These are phyloP conservation scores for Miichthys miiuy DNA, from an alignment of 2,797 vertebrate genomes.

Conservation along the genomic window DNA sequence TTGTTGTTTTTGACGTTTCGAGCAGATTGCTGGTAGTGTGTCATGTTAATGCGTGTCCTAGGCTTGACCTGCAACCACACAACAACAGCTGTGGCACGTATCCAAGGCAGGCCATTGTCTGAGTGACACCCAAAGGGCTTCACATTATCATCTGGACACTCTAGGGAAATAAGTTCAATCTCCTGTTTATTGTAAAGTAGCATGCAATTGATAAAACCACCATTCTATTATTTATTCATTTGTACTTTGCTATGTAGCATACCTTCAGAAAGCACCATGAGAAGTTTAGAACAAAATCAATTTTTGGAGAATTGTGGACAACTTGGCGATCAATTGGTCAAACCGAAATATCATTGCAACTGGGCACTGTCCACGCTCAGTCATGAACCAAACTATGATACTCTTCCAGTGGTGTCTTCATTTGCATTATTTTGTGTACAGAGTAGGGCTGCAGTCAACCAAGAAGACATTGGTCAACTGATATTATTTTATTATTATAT, in stretches of 20 bases:
- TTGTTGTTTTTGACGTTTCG: neutral
- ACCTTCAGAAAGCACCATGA: neutral
- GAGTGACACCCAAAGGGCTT: neutral
- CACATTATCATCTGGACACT: neutral
- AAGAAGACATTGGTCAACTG: too few relatives aligned
- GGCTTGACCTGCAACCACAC: conserved; percentile 5
- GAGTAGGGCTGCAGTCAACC: too few relatives aligned
- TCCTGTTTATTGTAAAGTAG: neutral
- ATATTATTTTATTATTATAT: too few relatives aligned
- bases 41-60: neutral
- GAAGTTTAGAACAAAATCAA: too few relatives aligned
- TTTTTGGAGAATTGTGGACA: too few relatives aligned
- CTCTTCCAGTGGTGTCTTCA: too few relatives aligned
- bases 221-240: neutral
- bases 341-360: too few relatives aligned
- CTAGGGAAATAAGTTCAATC: neutral
- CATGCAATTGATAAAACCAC: neutral
- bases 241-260: neutral
- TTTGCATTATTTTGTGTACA: too few relatives aligned
- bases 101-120: neutral
- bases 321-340: too few relatives aligned
- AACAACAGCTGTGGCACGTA: neutral
- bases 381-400: too few relatives aligned
- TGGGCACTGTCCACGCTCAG: too few relatives aligned
- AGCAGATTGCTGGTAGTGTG: conserved; percentile 1